phyloP scores from a whole-genome alignment of 2,797 vertebrate genomes.

The Peromyscus eremicus region DNA sequence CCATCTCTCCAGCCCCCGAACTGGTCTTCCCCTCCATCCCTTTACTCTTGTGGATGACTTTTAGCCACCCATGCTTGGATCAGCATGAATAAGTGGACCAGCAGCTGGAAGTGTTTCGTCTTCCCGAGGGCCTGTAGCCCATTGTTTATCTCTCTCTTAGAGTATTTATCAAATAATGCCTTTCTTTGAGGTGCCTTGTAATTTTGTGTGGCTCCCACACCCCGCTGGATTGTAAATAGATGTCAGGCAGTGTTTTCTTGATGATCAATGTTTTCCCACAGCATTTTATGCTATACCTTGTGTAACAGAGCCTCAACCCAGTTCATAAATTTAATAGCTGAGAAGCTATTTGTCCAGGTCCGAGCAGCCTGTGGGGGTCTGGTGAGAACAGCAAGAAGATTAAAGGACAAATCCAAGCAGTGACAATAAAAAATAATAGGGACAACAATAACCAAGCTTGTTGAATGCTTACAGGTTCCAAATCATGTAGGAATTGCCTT shows the following conservation, averaged over 20 bases:
- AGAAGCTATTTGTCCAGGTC: conserved; percentile 48
- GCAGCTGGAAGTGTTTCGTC: not conserved
- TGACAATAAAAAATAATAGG: not conserved
- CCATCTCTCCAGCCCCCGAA: not conserved
- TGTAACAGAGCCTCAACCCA: not conserved
- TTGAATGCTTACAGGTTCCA: not conserved
- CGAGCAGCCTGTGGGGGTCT: not conserved
- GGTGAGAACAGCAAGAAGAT: not conserved
- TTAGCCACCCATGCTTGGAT: not conserved
- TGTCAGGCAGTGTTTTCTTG: conserved; percentile 34
- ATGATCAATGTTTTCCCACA: not conserved
- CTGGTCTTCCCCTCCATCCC: not conserved
- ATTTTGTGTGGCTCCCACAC: not conserved
- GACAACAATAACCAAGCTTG: not conserved
- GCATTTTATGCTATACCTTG: conserved; percentile 13
- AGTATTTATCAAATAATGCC: conserved; percentile 36
- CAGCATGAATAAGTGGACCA: not conserved
- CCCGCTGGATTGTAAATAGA: not conserved
- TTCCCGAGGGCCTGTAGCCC: not conserved
- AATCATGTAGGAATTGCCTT: not conserved
- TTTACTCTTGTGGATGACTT: not conserved
- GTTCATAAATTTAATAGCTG: conserved; percentile 52
- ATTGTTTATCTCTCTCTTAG: not conserved
- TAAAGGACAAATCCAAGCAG: not conserved
- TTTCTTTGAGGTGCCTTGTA: conserved; percentile 1